Percentiles rank a stretch among this genome's conserved stretches.
Conservation (phyloP, 1,140 invertebrate genomes). For the Lepidurus packardi region DNA sequence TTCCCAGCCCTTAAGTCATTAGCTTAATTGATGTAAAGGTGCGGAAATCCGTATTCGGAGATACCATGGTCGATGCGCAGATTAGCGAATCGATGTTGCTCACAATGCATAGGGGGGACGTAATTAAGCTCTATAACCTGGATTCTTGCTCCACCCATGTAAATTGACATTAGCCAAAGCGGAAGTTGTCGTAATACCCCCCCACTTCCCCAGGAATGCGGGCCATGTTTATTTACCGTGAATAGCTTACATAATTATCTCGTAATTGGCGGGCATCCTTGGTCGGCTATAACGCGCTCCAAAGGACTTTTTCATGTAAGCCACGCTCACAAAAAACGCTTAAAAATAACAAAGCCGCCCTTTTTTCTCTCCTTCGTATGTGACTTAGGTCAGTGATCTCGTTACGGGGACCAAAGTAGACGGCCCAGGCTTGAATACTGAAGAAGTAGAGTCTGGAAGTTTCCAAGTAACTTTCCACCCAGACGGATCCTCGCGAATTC, state of each 20-base stretch:
- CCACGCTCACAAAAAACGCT: background rate
- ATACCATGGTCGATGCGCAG: background rate
- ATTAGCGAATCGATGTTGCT: background rate
- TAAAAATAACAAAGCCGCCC: background rate
- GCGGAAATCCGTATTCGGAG: background rate
- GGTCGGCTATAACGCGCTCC: conserved; percentile 16
- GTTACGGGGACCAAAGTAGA: background rate
- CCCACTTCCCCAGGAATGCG: background rate
- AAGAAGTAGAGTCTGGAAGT: background rate
- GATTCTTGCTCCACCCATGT: background rate
- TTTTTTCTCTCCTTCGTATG: background rate
- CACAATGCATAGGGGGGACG: background rate
- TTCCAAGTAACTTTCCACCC: conserved; percentile 8
- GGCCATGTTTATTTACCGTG: conserved; percentile 13
- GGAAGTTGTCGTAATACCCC: background rate
- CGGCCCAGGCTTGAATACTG: background rate
- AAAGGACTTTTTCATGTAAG: conserved; percentile 13
- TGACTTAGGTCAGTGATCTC: background rate
- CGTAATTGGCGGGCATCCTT: conserved; percentile 2
- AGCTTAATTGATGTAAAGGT: background rate
- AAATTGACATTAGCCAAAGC: background rate
- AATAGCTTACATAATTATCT: conserved; percentile 16
- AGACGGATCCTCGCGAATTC: background rate
- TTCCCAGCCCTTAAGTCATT: background rate
- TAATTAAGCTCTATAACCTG: background rate